Conservation (phyloP, 1,140 invertebrate genomes). For the Elysia chlorotica region DNA sequence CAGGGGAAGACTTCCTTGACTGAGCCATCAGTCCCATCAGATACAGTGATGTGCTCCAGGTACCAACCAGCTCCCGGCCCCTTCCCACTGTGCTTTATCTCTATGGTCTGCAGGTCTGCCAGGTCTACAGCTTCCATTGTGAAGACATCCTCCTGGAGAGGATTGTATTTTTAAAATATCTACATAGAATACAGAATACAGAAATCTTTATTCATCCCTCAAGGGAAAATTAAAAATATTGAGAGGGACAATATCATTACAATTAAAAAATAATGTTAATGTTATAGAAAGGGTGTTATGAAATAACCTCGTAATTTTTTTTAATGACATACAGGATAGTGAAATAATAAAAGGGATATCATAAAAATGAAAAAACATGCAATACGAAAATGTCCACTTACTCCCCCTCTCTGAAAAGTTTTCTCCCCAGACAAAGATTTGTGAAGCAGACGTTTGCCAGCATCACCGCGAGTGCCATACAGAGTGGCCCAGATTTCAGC, state of each 20-base stretch:
- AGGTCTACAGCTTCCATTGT: constrained; percentile 46
- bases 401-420: constrained; percentile 39
- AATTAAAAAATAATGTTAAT: too few relatives aligned
- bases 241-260: too few relatives aligned
- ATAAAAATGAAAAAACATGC: neutral
- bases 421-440: constrained; percentile 27
- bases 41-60: constrained; percentile 43
- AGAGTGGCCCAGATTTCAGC: constrained; percentile 56
- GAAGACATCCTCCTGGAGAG: constrained; percentile 44
- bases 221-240: too few relatives aligned
- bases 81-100: constrained; percentile 46
- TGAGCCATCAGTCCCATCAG: constrained; percentile 24
- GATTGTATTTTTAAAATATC: too few relatives aligned
- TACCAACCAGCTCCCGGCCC: constrained; percentile 51
- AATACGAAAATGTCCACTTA: constrained; percentile 6
- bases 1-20: constrained; percentile 43
- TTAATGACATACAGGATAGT: too few relatives aligned
- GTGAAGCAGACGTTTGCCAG: constrained; percentile 37
- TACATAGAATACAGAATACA: neutral
- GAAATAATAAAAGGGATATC: neutral
- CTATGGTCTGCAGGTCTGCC: constrained; percentile 35
- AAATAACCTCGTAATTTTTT: too few relatives aligned
- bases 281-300: too few relatives aligned
- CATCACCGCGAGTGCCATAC: constrained; percentile 60
- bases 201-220: too few relatives aligned